Evolutionary conservation across 2,113 vertebrate genomes (phyloP).

Genomic region (Crotalus horridus): DNA sequence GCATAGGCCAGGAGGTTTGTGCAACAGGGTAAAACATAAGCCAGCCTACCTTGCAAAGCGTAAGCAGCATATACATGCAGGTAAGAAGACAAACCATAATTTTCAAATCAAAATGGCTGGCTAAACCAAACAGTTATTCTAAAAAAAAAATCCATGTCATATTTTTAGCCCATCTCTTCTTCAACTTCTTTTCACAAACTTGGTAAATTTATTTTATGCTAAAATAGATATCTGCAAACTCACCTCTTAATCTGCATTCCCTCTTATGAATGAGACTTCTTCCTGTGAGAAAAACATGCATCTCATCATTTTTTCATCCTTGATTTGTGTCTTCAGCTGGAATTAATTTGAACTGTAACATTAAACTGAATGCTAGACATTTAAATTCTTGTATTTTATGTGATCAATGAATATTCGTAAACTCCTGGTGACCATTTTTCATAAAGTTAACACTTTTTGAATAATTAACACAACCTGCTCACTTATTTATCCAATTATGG

Average conservation of each 20-base stretch:
- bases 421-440: neutral
- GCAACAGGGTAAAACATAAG: neutral
- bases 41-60: neutral
- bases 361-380: neutral
- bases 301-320: neutral
- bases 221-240: neutral
- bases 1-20: neutral
- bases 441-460: neutral
- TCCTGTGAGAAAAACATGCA: neutral
- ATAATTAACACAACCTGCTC: neutral
- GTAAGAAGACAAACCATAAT: neutral
- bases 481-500: neutral
- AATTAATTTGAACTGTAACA: neutral
- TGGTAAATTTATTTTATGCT: neutral
- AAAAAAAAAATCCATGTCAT: neutral
- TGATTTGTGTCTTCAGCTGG: neutral
- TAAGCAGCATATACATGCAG: neutral
- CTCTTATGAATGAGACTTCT: neutral
- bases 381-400: neutral
- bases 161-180: neutral
- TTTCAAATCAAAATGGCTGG: neutral
- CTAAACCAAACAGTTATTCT: neutral
- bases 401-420: neutral
- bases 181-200: neutral
- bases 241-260: neutral